These are phyloP conservation scores for Meandrina meandrites DNA, from an alignment of 92 coral and sea anemone genomes.

Conservation along the genomic window DNA sequence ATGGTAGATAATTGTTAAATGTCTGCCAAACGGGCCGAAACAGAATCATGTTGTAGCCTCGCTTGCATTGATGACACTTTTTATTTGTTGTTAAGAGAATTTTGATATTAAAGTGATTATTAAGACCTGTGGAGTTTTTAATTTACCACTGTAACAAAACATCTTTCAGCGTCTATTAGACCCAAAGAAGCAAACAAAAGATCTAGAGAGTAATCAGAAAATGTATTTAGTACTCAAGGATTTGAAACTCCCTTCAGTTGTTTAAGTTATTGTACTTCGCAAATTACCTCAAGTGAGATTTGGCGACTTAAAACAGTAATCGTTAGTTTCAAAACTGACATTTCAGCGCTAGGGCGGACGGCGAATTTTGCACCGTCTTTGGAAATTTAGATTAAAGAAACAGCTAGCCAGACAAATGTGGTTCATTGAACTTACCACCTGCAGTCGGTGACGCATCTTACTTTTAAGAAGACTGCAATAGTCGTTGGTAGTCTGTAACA, in stretches of 20 bases:
- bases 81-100: no score
- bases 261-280: background rate
- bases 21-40: background rate
- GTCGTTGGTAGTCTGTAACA: background rate
- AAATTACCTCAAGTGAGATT: background rate
- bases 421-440: conserved; percentile 29
- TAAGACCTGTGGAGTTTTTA: background rate
- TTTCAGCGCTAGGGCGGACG: background rate
- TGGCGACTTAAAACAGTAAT: background rate
- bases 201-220: background rate
- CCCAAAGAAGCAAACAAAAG: background rate
- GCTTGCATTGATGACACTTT: background rate
- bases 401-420: background rate
- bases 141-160: background rate
- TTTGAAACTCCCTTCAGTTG: background rate
- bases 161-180: background rate
- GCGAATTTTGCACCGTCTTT: background rate
- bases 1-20: background rate
- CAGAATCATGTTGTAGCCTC: background rate
- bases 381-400: background rate
- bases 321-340: background rate
- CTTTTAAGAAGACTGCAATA: background rate
- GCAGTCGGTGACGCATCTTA: background rate
- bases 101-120: background rate
- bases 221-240: background rate